phyloP scores from a whole-genome alignment of 2,888 invertebrate species.

The Drosophila differens region DNA sequence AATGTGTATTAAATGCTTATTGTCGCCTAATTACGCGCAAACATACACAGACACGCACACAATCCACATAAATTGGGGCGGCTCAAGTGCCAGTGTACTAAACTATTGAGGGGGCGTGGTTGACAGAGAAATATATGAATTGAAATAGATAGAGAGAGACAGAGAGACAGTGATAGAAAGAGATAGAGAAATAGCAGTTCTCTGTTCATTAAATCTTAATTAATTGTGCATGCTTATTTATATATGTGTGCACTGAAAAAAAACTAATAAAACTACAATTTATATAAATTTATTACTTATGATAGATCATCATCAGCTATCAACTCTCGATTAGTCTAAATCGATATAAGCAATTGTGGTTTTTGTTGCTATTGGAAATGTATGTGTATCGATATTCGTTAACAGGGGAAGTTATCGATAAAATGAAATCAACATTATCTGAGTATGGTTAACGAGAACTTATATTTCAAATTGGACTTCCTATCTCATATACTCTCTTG shows the following conservation, averaged over 20 bases:
- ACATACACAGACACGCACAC: conserved; percentile 16
- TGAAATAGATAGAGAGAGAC: not conserved
- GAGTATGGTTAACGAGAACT: not conserved
- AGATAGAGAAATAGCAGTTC: conserved; percentile 6
- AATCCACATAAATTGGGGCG: conserved; percentile 28
- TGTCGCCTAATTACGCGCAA: conserved; percentile 80
- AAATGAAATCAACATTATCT: not conserved
- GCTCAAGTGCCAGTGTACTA: conserved; percentile 16
- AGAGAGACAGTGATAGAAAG: not conserved
- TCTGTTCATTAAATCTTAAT: conserved; percentile 78
- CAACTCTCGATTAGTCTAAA: not conserved
- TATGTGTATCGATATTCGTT: not conserved
- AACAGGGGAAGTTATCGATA: not conserved
- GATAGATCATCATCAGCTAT: not conserved
- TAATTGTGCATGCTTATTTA: conserved; percentile 61
- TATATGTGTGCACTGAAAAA: conserved; percentile 12
- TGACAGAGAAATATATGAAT: not conserved
- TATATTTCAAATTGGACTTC: not conserved
- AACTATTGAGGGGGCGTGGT: conserved; percentile 37
- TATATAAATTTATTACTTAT: not conserved
- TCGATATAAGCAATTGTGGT: not conserved
- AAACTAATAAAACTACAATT: not conserved
- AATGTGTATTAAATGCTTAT: conserved; percentile 82
- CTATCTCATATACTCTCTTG: not conserved
- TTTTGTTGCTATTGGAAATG: not conserved